Conservation (phyloP, 1,140 invertebrate genomes). For the Procambarus clarkii region DNA sequence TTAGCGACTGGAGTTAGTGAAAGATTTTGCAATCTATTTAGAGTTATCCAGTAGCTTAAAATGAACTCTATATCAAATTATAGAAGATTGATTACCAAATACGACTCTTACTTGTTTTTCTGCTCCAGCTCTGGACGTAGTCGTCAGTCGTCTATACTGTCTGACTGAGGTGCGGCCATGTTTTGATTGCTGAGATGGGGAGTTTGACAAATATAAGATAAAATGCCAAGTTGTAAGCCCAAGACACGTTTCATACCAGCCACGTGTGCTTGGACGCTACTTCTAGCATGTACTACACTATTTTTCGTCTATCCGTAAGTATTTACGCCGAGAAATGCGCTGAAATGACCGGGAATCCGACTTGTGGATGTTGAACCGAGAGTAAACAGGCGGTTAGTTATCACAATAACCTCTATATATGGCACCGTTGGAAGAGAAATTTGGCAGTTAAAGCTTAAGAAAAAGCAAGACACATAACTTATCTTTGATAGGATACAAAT, state of each 20-base stretch:
- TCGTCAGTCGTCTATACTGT: conserved; percentile 41
- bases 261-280: conserved; percentile 79
- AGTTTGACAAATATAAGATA: conserved; percentile 69
- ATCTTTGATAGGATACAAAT: not conserved
- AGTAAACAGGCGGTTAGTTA: not conserved
- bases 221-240: conserved; percentile 74
- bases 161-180: conserved; percentile 68
- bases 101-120: conserved; percentile 10
- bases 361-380: not conserved
- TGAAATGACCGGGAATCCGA: not conserved
- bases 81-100: not conserved
- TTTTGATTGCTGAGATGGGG: conserved; percentile 72
- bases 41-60: not conserved
- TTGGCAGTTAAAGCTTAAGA: not conserved
- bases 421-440: not conserved
- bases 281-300: conserved; percentile 77
- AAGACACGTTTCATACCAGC: conserved; percentile 78
- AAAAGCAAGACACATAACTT: not conserved
- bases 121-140: not conserved
- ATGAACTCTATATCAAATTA: not conserved
- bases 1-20: conserved; percentile 20
- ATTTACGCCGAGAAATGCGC: not conserved
- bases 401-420: not conserved
- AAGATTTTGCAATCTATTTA: conserved; percentile 12
- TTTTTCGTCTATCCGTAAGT: conserved; percentile 81